Evolutionary conservation across 2,888 invertebrate species (phyloP), one percentile per base, ranked within the genome.

Genomic region (Nezara viridula): DNA sequence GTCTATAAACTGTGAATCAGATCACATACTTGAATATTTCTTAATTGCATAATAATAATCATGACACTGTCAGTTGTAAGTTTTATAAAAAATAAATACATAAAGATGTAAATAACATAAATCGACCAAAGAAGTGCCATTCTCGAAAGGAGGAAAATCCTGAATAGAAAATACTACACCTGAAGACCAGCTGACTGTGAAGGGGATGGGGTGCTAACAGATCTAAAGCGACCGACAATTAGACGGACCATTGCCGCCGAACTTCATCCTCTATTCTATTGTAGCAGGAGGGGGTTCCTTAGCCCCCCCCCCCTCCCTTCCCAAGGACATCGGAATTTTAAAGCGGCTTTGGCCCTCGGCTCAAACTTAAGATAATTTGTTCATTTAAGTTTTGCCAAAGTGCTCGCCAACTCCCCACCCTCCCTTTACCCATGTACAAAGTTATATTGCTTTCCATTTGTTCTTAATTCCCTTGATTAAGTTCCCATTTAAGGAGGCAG

Each of bases 241-340:
- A 73, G 66, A 73, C 66, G 66, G 66, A 73, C 66, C 66, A 73
- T 73, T 73, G 66, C 66, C 66, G 37, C 6, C 66, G 66, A 73
- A 73, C 66, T 73, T 27, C 66, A 14, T 12, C n/a, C 19, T 73
- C 66, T 73, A 73, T 73, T 73, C 66, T 21, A 73, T 73, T 73
- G 66, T 73, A 37, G 19, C 66, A 6, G 66, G 19, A 10, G n/a
- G 81, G 81, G 40, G 77, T 77, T 0, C 21, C 77, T 16, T 37
- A 73, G n/a, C n/a, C n/a, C 6, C 40, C 24, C 44, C 24, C 44
- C 77, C 24, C 24, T 40, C n/a, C 81, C 14, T 40, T 24, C 12
- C n/a, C 86, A 90, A 90, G 86, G 89, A 88, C 90, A 90, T 89
- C 88, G 90, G 89, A 90, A 90, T 89, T 89, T 90, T 90, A 90